Percentiles rank a stretch among this genome's conserved stretches.
phyloP scores from a whole-genome alignment of 2,797 vertebrate species.

The Pagetopsis macropterus region DNA sequence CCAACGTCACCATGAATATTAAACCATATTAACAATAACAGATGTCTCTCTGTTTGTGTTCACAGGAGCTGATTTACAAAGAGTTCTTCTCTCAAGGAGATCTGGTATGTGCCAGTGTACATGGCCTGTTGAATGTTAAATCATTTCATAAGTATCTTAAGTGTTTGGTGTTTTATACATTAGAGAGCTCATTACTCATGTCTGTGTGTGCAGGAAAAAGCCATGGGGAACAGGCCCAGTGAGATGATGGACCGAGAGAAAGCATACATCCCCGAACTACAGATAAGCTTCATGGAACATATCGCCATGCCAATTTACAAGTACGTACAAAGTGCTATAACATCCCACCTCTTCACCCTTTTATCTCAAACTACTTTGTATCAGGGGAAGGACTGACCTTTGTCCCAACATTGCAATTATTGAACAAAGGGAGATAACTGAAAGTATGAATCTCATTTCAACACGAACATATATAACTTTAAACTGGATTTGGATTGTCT shows the following conservation, averaged over 20 bases:
- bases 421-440: neutral
- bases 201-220: slow-evolving; percentile 89
- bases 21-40: slow-evolving; percentile 14
- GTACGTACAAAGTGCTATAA: slow-evolving; percentile 75
- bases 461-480: neutral
- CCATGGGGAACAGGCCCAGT: slow-evolving; percentile 97
- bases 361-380: neutral
- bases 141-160: slow-evolving; percentile 18
- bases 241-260: slow-evolving; percentile 99
- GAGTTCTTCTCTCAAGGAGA: slow-evolving; percentile 99
- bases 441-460: neutral
- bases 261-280: slow-evolving; percentile 96
- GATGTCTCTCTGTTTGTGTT: slow-evolving; percentile 52
- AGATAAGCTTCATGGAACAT: slow-evolving; percentile 99
- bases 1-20: slow-evolving; percentile 8
- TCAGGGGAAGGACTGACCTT: neutral
- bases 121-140: slow-evolving; percentile 33
- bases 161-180: slow-evolving; percentile 33
- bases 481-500: slow-evolving; percentile 3
- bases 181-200: slow-evolving; percentile 32
- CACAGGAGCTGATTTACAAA: slow-evolving; percentile 97
- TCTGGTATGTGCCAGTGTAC: slow-evolving; percentile 87
- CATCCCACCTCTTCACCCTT: neutral
- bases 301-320: slow-evolving; percentile 99
- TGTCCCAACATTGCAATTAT: neutral